A percentile compares a stretch with the other conserved stretches of the same genome.
phyloP scores from a whole-genome alignment of 2,113 vertebrate genomes.

The Alligator mississippiensis region DNA sequence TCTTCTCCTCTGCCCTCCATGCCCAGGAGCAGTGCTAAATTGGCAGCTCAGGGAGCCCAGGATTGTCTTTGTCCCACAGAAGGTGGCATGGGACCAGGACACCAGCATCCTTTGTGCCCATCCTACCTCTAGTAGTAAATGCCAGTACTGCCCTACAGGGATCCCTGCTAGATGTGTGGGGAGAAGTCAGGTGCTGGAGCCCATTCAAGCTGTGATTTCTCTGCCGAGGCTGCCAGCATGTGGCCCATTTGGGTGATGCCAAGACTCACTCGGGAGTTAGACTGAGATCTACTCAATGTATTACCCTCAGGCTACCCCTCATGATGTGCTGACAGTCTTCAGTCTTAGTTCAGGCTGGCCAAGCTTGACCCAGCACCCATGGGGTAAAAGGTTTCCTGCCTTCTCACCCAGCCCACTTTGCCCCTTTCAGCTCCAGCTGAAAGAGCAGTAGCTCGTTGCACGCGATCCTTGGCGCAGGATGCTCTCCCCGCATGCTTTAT shows the following conservation, averaged over 20 bases:
- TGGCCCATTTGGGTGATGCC: background rate
- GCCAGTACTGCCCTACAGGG: background rate
- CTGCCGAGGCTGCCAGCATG: background rate
- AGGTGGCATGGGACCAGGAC: rapidly evolving
- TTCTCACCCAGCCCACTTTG: background rate
- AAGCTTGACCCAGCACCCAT: background rate
- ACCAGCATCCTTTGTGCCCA: rapidly evolving
- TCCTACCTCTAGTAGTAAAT: background rate
- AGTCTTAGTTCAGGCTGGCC: background rate
- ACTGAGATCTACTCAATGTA: background rate
- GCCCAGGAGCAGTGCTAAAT: background rate
- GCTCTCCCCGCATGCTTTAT: background rate
- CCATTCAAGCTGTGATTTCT: background rate
- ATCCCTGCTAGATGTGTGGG: background rate
- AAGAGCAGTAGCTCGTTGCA: rapidly evolving
- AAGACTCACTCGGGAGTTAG: background rate
- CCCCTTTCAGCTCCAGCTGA: background rate
- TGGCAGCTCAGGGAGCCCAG: background rate
- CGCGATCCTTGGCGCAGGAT: rapidly evolving
- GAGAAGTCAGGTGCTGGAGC: background rate
- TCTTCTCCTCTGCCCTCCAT: background rate
- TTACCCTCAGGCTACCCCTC: background rate
- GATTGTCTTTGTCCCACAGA: rapidly evolving
- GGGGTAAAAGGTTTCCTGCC: background rate
- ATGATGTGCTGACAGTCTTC: background rate